Base-by-base conservation (phyloP, 2,888 invertebrate genomes). In the Pristionchus arcanus region DNA sequence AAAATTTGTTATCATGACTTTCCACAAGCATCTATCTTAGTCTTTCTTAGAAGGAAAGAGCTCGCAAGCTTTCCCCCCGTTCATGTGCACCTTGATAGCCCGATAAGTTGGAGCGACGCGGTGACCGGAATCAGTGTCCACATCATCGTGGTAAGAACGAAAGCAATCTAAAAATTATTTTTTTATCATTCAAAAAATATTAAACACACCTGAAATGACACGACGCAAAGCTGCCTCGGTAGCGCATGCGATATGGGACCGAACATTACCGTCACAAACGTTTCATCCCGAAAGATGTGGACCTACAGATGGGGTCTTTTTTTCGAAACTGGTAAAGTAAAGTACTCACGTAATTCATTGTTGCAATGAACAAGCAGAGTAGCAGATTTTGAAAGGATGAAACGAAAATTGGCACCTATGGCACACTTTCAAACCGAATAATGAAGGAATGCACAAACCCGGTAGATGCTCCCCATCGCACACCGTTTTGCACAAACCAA, bases 341-440 rank as follows among this genome's bases (percentile, higher is more conserved):
- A n/a, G n/a, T 9, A 25, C 81, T n/a, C 21, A 81, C 81, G 16
- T 53, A 81, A 53, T 81, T 81, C 81, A 81, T 81, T 4, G 49
- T 81, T 53, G 81, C 49, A 28, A 81, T 28, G 16, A 81, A 28
- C 1, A 81, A 81, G 49, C 81, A 81, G 13, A 81, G 49, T 1
- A 81, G 42, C n/a, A 81, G 81, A 19, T 28, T 53, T 19, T n/a
- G 49, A 2, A 53, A 4, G n/a, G 81, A 16, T n/a, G 81, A 49
- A 1, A 81, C 49, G n/a, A 28, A n/a, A 49, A 81, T 81, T 42
- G 81, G 49, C 15, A 49, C 49, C 49, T 81, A 53, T 1, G 42
- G 5, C 19, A 9, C 2, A 19, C 0, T 74, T 37, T 37, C 21
- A 0, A 68, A 68, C 5, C 19, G n/a, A n/a, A 9, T 11, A 49